Evolutionary conservation across 2,888 invertebrate species (phyloP).

Genomic region (Cryptosula pallasiana): DNA sequence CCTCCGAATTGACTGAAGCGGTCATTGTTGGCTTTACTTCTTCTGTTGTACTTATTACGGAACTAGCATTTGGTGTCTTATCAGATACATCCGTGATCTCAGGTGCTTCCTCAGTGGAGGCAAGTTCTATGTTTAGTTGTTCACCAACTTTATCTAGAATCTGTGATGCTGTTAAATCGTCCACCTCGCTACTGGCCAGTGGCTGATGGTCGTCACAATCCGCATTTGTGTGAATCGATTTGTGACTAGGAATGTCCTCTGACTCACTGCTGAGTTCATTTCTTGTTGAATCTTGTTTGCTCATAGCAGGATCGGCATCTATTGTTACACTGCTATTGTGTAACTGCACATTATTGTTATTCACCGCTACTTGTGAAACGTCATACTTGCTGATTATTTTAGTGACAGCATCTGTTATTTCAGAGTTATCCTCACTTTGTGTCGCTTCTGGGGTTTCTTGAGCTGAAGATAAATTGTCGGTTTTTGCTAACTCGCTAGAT

Average conservation of each 20-base stretch:
- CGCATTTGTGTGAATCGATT: neutral
- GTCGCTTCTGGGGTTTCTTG: too few relatives aligned
- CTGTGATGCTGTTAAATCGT: neutral
- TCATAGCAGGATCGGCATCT: neutral
- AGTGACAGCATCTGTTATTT: neutral
- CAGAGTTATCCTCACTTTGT: neutral
- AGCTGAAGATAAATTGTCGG: too few relatives aligned
- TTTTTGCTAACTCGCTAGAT: too few relatives aligned
- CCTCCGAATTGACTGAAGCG: neutral
- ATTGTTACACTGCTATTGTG: too few relatives aligned
- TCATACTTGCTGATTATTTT: neutral
- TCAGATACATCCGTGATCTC: too few relatives aligned
- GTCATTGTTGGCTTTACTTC: neutral
- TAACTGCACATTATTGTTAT: neutral
- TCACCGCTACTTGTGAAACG: neutral
- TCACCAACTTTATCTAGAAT: neutral
- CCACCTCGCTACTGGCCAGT: neutral
- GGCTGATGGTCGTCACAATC: neutral
- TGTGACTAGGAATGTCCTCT: neutral
- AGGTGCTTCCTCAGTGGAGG: neutral
- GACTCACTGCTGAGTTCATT: neutral
- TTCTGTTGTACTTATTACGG: too few relatives aligned
- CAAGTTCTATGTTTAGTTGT: neutral
- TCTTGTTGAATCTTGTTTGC: neutral
- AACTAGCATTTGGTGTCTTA: too few relatives aligned